These are phyloP conservation scores for Chaenocephalus aceratus DNA, from an alignment of 2,113 vertebrate genomes.

Conservation along the genomic window DNA sequence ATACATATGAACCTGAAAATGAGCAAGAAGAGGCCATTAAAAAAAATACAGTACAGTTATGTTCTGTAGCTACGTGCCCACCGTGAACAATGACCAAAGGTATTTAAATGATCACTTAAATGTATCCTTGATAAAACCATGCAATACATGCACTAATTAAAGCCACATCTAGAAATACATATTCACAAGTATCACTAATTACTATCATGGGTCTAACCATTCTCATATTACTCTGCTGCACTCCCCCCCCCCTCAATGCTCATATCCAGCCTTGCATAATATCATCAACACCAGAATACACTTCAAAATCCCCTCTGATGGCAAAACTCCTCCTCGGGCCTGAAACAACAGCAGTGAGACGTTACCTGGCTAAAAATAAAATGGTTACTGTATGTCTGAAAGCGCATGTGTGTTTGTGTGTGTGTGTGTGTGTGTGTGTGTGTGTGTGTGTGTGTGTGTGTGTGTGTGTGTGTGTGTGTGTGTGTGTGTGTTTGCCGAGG, in stretches of 20 bases:
- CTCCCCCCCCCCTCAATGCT: not conserved
- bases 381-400: not conserved
- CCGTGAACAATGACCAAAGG: not conserved
- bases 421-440: slow-evolving; percentile 8
- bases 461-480: slow-evolving; percentile 15
- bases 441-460: not conserved
- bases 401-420: not conserved
- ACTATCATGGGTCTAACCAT: slow-evolving; percentile 31
- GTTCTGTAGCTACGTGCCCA: too few species aligned
- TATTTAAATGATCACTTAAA: not conserved
- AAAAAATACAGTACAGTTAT: too few species aligned
- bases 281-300: not conserved
- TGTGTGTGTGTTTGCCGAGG: not conserved
- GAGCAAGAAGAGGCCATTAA: too few species aligned
- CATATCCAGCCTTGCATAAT: slow-evolving; percentile 5
- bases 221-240: slow-evolving; percentile 3
- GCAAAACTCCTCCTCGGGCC: not conserved
- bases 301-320: not conserved
- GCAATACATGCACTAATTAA: not conserved
- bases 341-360: not conserved
- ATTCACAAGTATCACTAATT: slow-evolving; percentile 35
- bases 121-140: not conserved
- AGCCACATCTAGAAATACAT: slow-evolving; percentile 9
- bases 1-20: too few species aligned
- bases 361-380: not conserved